Conservation (phyloP, 2,888 invertebrate species). For the Spodoptera littoralis region DNA sequence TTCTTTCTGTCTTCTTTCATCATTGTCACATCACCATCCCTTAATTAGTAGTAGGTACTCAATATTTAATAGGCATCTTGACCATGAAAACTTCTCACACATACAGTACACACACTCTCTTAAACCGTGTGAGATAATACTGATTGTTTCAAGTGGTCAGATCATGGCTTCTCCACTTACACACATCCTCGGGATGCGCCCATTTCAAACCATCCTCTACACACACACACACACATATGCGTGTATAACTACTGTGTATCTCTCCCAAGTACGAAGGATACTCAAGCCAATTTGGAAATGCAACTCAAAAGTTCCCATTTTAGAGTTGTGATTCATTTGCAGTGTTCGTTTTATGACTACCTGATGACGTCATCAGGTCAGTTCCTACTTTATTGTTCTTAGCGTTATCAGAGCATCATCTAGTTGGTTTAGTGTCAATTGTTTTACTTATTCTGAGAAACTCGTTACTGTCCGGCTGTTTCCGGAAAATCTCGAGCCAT, state of each 20-base stretch:
- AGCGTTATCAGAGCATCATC: slow-evolving; percentile 34
- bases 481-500: no score
- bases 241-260: slow-evolving; percentile 7
- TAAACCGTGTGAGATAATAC: slow-evolving; percentile 24
- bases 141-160: slow-evolving; percentile 43
- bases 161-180: slow-evolving; percentile 45
- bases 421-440: slow-evolving; percentile 32
- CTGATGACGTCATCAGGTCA: slow-evolving; percentile 38
- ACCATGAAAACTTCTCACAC: neutral
- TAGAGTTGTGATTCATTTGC: slow-evolving; percentile 23
- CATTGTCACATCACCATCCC: no score
- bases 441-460: slow-evolving; percentile 28
- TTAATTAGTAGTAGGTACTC: no score
- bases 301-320: slow-evolving; percentile 1
- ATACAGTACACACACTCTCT: neutral
- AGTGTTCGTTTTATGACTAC: slow-evolving; percentile 17
- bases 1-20: no score
- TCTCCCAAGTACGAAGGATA: slow-evolving; percentile 6
- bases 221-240: neutral
- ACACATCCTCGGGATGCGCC: slow-evolving; percentile 53
- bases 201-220: slow-evolving; percentile 33
- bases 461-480: neutral
- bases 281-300: slow-evolving; percentile 8
- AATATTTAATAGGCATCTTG: no score
- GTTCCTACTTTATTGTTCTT: slow-evolving; percentile 48